Evolutionary conservation across 2,888 invertebrate species (phyloP).

Genomic region (Metalampra italica): DNA sequence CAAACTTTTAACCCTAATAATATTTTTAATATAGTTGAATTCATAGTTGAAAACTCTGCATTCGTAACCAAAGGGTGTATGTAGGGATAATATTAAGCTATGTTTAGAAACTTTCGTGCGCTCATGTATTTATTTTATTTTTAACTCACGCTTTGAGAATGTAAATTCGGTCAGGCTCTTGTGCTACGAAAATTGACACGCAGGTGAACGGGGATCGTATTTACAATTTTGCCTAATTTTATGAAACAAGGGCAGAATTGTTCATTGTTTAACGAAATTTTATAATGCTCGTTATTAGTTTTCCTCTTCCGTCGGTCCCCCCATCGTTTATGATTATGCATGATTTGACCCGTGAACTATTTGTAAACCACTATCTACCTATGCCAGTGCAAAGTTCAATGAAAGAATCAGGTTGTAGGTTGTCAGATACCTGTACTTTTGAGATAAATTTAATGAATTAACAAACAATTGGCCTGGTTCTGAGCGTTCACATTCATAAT

Average conservation of each 20-base stretch:
- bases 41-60: conserved; percentile 32
- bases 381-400: too few species aligned
- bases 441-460: too few species aligned
- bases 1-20: conserved; percentile 7
- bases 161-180: conserved; percentile 26
- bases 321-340: too few species aligned
- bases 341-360: too few species aligned
- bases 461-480: too few species aligned
- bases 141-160: conserved; percentile 40
- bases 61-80: conserved; percentile 28
- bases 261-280: too few species aligned
- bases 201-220: background rate
- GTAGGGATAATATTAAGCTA: conserved; percentile 46
- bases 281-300: too few species aligned
- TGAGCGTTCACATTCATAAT: too few species aligned
- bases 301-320: too few species aligned
- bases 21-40: conserved; percentile 4
- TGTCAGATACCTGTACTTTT: too few species aligned
- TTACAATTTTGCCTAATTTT: background rate
- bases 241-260: background rate
- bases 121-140: conserved; percentile 38
- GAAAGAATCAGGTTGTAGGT: too few species aligned
- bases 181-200: conserved; percentile 19
- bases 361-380: too few species aligned
- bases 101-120: conserved; percentile 39